A percentile compares a stretch with the other conserved stretches of the same genome.
These are phyloP conservation scores for Campodea augens DNA, from an alignment of 1,140 invertebrate species.

Conservation along the genomic window DNA sequence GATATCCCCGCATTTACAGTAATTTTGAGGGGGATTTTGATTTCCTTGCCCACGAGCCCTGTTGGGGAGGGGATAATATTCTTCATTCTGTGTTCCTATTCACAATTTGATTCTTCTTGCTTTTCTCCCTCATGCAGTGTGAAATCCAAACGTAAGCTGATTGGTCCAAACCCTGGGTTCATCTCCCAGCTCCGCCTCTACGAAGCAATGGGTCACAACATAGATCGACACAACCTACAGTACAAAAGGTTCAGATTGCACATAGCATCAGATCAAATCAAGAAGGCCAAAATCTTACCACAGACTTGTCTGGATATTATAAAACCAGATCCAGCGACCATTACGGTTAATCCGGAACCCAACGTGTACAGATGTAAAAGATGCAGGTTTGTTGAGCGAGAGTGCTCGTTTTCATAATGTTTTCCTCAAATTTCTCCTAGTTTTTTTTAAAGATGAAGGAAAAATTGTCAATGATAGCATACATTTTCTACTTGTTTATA, in stretches of 20 bases:
- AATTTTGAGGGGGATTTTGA: too few relatives aligned
- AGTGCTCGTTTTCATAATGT: too few relatives aligned
- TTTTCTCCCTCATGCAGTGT: constrained; percentile 30
- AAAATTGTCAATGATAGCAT: too few relatives aligned
- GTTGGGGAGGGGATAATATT: constrained; percentile 1
- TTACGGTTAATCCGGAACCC: constrained; percentile 51
- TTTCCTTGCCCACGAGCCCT: not conserved
- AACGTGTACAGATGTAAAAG: constrained; percentile 59
- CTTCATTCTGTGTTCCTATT: constrained; percentile 1
- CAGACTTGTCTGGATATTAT: constrained; percentile 52
- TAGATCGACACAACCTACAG: constrained; percentile 46
- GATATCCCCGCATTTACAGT: not conserved
- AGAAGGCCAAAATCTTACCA: constrained; percentile 62
- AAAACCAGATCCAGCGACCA: constrained; percentile 56
- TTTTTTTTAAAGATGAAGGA: too few relatives aligned
- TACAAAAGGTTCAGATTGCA: constrained; percentile 56
- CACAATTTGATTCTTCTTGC: constrained; percentile 12
- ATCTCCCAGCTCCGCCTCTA: constrained; percentile 53
- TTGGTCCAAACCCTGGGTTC: constrained; percentile 53
- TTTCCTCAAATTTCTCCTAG: too few relatives aligned
- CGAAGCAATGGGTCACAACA: constrained; percentile 46
- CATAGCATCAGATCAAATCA: constrained; percentile 56
- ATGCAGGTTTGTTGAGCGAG: too few relatives aligned
- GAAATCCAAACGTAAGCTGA: constrained; percentile 39
- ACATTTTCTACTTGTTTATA: too few relatives aligned